A percentile compares a stretch with the other conserved stretches of the same genome.
These are phyloP conservation scores for Machimus rusticus DNA, from an alignment of 2,888 invertebrate species.

Conservation along the genomic window DNA sequence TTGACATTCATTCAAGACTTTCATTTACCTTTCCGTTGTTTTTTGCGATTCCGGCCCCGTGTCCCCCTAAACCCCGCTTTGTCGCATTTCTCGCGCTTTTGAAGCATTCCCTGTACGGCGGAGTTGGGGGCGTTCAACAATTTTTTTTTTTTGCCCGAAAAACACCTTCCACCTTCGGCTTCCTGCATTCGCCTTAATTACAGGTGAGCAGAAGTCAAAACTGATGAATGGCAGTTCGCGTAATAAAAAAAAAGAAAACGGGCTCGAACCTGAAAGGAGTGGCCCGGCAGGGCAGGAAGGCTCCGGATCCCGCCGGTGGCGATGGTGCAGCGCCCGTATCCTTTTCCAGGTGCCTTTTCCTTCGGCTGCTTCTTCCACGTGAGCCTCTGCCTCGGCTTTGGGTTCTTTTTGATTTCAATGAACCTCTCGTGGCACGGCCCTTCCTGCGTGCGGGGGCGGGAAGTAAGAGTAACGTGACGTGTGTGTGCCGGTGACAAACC, in stretches of 20 bases:
- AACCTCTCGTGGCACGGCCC: background rate
- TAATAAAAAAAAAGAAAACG: background rate
- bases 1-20: conserved; percentile 25
- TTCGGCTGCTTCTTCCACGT: background rate
- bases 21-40: conserved; percentile 5
- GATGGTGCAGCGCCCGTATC: background rate
- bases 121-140: background rate
- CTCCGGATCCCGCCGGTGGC: background rate
- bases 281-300: background rate
- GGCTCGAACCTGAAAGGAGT: background rate
- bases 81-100: background rate
- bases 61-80: background rate
- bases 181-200: conserved; percentile 21
- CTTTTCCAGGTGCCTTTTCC: background rate
- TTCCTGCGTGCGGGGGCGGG: background rate
- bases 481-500: background rate
- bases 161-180: background rate
- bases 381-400: background rate
- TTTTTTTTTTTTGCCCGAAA: background rate
- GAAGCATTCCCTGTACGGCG: background rate
- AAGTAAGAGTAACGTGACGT: background rate
- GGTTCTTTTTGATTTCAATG: conserved; percentile 32
- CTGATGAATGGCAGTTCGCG: conserved; percentile 11
- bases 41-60: background rate
- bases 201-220: background rate